A percentile compares a stretch with the other conserved stretches of the same genome.
Evolutionary conservation across 2,113 vertebrate genomes (phyloP).

Genomic region (Pterophyllum scalare): DNA sequence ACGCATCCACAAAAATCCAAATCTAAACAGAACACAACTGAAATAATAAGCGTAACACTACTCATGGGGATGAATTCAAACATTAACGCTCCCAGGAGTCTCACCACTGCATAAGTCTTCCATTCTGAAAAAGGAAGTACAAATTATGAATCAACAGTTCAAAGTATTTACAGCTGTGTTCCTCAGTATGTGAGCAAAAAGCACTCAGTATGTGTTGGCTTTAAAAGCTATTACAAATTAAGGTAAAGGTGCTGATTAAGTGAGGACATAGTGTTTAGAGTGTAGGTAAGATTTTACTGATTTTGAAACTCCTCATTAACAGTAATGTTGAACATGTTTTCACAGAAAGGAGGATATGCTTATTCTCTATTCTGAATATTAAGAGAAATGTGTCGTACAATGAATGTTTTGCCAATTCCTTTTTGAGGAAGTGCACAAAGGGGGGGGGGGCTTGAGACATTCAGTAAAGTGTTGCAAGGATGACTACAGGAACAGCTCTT

Average conservation of each 20-base stretch:
- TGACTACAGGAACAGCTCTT: slow-evolving; percentile 6
- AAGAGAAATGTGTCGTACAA: neutral
- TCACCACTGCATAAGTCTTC: too few relatives aligned
- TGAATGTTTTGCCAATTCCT: neutral
- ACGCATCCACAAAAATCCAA: neutral
- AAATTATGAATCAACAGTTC: too few relatives aligned
- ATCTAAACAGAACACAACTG: neutral
- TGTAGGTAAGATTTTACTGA: neutral
- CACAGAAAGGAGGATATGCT: neutral
- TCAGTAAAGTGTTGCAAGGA: slow-evolving; percentile 23
- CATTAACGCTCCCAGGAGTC: neutral
- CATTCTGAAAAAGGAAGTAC: too few relatives aligned
- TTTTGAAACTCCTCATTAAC: neutral
- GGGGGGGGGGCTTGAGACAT: neutral
- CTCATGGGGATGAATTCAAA: neutral
- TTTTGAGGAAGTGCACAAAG: neutral
- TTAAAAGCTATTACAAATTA: neutral
- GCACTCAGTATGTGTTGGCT: neutral
- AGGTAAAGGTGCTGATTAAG: neutral
- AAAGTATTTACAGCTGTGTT: too few relatives aligned
- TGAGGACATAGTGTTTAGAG: neutral
- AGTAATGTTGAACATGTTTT: neutral
- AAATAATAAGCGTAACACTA: neutral
- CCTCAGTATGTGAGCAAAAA: too few relatives aligned
- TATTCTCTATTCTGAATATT: neutral